These are phyloP conservation scores for Bos javanicus DNA, from an alignment of 2,113 vertebrate genomes.

Conservation along the genomic window DNA sequence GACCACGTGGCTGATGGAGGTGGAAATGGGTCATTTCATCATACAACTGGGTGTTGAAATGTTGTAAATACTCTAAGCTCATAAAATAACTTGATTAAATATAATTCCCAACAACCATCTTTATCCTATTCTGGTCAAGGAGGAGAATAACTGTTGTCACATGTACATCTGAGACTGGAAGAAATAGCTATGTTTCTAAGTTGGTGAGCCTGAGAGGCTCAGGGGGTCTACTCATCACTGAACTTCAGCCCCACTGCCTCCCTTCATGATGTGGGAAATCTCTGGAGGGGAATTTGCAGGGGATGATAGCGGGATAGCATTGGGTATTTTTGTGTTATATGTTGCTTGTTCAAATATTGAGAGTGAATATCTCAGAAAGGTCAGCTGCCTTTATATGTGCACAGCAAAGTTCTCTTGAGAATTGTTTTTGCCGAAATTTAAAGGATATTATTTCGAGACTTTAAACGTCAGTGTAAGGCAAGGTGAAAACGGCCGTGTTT, in stretches of 20 bases:
- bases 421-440: slow-evolving; percentile 33
- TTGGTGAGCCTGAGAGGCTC: too few relatives aligned
- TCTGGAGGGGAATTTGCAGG: neutral
- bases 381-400: neutral
- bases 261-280: neutral
- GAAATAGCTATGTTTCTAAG: neutral
- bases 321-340: neutral
- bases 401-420: slow-evolving; percentile 8
- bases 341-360: slow-evolving; percentile 23
- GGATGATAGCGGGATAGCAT: too few relatives aligned
- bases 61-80: neutral
- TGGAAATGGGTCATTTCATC: neutral
- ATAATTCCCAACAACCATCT: neutral
- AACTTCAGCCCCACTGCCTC: neutral
- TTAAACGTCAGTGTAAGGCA: slow-evolving; percentile 17
- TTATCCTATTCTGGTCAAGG: neutral
- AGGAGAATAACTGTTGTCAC: neutral
- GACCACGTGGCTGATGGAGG: neutral
- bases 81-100: neutral
- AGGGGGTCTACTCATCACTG: neutral
- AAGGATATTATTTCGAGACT: slow-evolving; percentile 38
- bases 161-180: fast-evolving
- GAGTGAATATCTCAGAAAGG: slow-evolving; percentile 29
- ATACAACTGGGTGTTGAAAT: neutral
- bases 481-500: neutral